These are phyloP conservation scores for Marisa cornuarietis DNA, from an alignment of 1,140 invertebrate species.

Conservation along the genomic window DNA sequence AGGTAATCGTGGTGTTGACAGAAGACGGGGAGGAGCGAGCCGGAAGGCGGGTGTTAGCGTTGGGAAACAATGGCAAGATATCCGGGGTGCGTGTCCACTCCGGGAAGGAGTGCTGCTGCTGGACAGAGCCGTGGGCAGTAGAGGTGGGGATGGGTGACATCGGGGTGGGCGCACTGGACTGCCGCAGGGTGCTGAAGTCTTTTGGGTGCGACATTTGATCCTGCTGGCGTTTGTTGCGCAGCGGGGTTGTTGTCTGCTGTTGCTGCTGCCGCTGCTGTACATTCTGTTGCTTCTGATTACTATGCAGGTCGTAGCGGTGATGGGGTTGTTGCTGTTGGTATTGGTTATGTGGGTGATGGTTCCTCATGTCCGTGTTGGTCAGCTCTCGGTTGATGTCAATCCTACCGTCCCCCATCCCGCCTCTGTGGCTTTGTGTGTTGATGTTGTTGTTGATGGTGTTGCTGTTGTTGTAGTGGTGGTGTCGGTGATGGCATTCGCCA, in stretches of 20 bases:
- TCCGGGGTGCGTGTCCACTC: constrained; percentile 6
- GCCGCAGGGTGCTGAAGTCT: constrained; percentile 10
- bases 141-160: neutral
- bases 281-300: constrained; percentile 17
- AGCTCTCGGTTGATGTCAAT: neutral
- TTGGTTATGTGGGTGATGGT: constrained; percentile 22
- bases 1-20: neutral
- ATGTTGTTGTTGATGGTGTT: constrained; percentile 24
- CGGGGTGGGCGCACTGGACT: constrained; percentile 21
- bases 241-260: neutral
- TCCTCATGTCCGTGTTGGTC: constrained; percentile 6
- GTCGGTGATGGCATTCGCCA: constrained; percentile 19
- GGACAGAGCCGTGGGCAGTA: neutral
- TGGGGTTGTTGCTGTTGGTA: constrained; percentile 19
- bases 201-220: constrained; percentile 5
- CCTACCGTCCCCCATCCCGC: neutral
- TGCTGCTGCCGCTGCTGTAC: constrained; percentile 3
- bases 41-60: neutral
- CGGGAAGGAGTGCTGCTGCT: constrained; percentile 22
- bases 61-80: neutral
- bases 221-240: neutral
- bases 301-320: constrained; percentile 15
- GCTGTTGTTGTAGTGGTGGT: constrained; percentile 22
- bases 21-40: neutral
- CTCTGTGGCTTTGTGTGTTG: constrained; percentile 6